These are phyloP conservation scores for Tenthredo distinguenda DNA, from an alignment of 2,888 invertebrate genomes.

Conservation along the genomic window DNA sequence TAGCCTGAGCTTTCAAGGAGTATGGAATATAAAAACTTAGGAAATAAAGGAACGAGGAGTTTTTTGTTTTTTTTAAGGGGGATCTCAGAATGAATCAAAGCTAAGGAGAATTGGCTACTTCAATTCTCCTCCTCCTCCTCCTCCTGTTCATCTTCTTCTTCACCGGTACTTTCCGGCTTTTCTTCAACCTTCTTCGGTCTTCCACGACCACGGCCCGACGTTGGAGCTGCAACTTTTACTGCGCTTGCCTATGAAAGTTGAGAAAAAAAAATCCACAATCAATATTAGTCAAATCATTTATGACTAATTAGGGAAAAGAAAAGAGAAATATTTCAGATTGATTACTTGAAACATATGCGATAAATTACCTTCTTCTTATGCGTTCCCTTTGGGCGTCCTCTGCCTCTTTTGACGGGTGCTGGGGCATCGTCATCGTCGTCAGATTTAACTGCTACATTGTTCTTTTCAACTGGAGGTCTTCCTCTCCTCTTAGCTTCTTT, in stretches of 20 bases:
- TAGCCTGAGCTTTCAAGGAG: constrained; percentile 44
- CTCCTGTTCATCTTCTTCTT: constrained; percentile 76
- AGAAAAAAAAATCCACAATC: not conserved
- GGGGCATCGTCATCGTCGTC: constrained; percentile 75
- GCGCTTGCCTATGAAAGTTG: constrained; percentile 63
- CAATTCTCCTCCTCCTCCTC: constrained; percentile 76
- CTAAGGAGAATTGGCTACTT: constrained; percentile 55
- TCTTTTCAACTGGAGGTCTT: constrained; percentile 72
- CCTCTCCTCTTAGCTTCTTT: constrained; percentile 74
- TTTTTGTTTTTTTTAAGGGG: constrained; percentile 11
- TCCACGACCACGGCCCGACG: constrained; percentile 74
- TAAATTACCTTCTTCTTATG: constrained; percentile 74
- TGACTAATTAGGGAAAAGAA: not conserved
- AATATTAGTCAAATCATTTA: not conserved
- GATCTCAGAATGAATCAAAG: constrained; percentile 47
- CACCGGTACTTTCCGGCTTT: constrained; percentile 76
- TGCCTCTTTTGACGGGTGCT: constrained; percentile 74
- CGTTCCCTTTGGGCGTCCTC: constrained; percentile 75
- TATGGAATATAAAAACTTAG: constrained; percentile 51
- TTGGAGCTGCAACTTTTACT: constrained; percentile 67
- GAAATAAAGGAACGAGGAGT: constrained; percentile 48
- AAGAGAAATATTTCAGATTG: constrained; percentile 39
- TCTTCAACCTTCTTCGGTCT: constrained; percentile 76
- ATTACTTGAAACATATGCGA: constrained; percentile 21
- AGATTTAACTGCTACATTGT: constrained; percentile 72